Base-by-base conservation (phyloP, 2,888 invertebrate genomes). In the Mycogona germanica region DNA sequence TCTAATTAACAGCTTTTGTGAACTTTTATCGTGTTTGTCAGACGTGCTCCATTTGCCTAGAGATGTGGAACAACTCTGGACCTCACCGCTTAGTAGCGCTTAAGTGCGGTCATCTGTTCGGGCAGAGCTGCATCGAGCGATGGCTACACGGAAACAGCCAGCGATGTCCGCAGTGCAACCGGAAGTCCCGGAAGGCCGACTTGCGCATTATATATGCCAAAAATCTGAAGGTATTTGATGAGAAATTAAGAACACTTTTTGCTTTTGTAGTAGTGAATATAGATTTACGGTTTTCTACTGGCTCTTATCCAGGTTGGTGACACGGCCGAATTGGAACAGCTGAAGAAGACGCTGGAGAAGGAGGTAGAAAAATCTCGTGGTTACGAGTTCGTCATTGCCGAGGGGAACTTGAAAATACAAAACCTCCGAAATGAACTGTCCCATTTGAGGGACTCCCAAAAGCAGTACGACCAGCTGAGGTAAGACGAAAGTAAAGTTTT, bases 91-190 rank as follows among this genome's bases (percentile, higher is more conserved):
- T 95, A 2, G 83, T 84, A n/a, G 81, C 87, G 0, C 71, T 96
- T 7, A 82, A 81, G 64, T 96, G 96, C 69, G 96, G 96, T 0
- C 96, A 96, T 71, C 70, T 95, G 6, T 96, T 92, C 69, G 96
- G 96, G 0, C 71, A 79, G 1, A 75, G 76, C 19, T 95, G 95
- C 66, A 81, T 91, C 7, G 71, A 77, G 50, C 74, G 80, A 32
- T 91, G 89, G 89, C 68, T 89, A 4, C 73, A 71, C 50, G 75
- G 75, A 69, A 57, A 78, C 72, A 72, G 61, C 47, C 68, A 72
- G 0, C 75, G 73, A 51, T 95, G 95, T 67, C 95, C 95, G 0
- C 86, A 88, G 19, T 95, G 95, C 67, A 95, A 95, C 67, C 75
- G 77, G 35, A 80, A 77, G 65, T 83, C 87, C 0, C 64, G 71